These are phyloP conservation scores for Steatornis caripensis DNA, from an alignment of 2,113 vertebrate genomes.

Conservation along the genomic window DNA sequence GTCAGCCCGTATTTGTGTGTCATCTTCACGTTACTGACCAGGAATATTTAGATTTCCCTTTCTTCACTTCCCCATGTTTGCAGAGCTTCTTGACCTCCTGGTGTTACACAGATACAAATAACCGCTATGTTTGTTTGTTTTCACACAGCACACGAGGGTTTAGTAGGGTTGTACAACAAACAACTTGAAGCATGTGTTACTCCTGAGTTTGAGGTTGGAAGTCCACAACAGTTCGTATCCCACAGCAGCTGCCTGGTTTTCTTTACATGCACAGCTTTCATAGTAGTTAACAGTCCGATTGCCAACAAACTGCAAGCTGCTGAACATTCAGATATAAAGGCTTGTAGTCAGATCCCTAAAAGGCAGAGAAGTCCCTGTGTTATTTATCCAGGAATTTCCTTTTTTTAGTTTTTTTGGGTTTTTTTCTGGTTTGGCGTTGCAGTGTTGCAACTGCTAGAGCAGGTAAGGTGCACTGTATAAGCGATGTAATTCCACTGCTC, in stretches of 20 bases:
- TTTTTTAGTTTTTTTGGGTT: not conserved
- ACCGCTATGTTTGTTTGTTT: not conserved
- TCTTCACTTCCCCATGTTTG: not conserved
- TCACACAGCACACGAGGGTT: accelerated
- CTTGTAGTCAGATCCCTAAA: not conserved
- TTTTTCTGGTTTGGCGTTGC: not conserved
- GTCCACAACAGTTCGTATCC: accelerated
- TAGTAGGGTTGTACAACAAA: not conserved
- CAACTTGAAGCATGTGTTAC: accelerated
- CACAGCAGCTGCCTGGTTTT: not conserved
- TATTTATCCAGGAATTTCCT: not conserved
- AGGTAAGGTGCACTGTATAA: too few species aligned
- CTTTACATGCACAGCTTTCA: not conserved
- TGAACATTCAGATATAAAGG: not conserved
- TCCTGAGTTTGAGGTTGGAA: not conserved
- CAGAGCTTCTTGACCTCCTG: not conserved
- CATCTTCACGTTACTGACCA: not conserved
- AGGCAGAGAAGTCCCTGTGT: not conserved
- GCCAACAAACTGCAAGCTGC: not conserved
- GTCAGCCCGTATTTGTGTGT: not conserved
- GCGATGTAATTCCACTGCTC: not conserved
- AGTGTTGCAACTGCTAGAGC: not conserved
- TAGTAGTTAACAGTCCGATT: not conserved
- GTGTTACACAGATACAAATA: too few species aligned
- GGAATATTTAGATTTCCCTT: not conserved